Base-by-base conservation (phyloP, 1,140 invertebrate genomes). In the Grapholita molesta region DNA sequence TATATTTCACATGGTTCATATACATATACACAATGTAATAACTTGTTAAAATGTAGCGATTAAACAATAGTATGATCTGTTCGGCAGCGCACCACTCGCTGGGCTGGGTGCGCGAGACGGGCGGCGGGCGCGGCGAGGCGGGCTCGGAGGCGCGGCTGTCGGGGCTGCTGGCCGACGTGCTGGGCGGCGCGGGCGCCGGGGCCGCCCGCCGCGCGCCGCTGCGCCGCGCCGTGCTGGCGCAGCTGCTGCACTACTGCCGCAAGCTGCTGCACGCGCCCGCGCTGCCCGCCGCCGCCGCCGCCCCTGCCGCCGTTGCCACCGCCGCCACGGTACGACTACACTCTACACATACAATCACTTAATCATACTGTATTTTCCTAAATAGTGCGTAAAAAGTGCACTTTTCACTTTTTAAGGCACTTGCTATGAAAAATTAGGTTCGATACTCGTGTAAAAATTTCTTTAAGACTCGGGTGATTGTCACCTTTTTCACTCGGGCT, bases 181-280 rank as follows among this genome's bases (percentile, higher is more conserved):
- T 87, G 71, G 80, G 79, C 61, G 83, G 85, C 70, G 80, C 75
- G 69, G 70, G 71, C 66, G 71, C 73, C 64, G 70, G 72, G 32
- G 66, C 70, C 4, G 25, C 67, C 57, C 79, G 86, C 32, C 84
- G 85, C 25, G 76, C 86, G 21, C 85, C 91, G 61, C 80, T 83
- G 69, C 85, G 91, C 24, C 81, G 85, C 68, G 84, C 88, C 64
- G 83, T 92, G 61, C 75, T 93, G 28, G 81, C 88, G 66, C 88
- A 92, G 71, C 85, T 92, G 70, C 83, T 92, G 71, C 76, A 80
- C 70, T 92, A 90, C 78, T 86, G 84, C 71, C 72, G 86, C 66
- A 94, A 94, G 78, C 93, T 97, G 75, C 93, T 96, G 6, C 93
- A 96, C 75, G 94, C 95, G 33, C 95, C 95, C 42, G 86, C 96